A percentile compares a stretch with the other conserved stretches of the same genome.
Conservation (phyloP, 2,113 vertebrate genomes). For the Poeciliopsis turrubarensis region DNA sequence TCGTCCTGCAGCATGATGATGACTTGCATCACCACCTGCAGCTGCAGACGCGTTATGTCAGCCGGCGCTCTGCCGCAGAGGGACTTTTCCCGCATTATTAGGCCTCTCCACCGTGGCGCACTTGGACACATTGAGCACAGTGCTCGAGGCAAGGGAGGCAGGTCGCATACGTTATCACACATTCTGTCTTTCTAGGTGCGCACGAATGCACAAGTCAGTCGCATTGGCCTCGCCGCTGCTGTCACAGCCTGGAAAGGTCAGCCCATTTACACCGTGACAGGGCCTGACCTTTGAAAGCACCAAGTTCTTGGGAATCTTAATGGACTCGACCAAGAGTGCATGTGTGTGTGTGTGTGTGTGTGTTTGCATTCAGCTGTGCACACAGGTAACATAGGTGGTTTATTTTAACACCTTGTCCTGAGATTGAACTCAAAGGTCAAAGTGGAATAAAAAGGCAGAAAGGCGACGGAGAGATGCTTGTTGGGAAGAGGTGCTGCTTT, state of each 20-base stretch:
- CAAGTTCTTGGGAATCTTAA: conserved; percentile 68
- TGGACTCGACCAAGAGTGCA: conserved; percentile 20
- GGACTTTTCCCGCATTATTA: conserved; percentile 44
- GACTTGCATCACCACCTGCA: conserved; percentile 67
- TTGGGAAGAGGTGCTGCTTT: conserved; percentile 2
- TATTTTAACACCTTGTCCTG: conserved; percentile 24
- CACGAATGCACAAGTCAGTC: conserved; percentile 35
- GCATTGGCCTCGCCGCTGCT: conserved; percentile 51
- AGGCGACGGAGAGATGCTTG: background rate
- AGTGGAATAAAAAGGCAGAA: conserved; percentile 17
- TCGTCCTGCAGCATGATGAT: conserved; percentile 57
- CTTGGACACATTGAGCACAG: conserved; percentile 34
- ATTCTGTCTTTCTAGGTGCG: conserved; percentile 1
- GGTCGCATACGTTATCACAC: conserved; percentile 41
- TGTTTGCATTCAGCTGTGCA: conserved; percentile 24
- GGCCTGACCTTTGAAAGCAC: conserved; percentile 74
- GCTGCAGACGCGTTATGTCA: conserved; percentile 61
- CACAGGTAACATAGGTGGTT: conserved; percentile 24
- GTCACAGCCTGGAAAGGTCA: conserved; percentile 76
- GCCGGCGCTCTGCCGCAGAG: conserved; percentile 49
- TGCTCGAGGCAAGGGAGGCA: conserved; percentile 34
- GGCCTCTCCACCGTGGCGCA: conserved; percentile 18
- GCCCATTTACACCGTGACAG: conserved; percentile 73
- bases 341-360: background rate
- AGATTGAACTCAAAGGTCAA: conserved; percentile 46